Evolutionary conservation across 2,113 vertebrate species (phyloP), one percentile per base, ranked within the genome.

Genomic region (Leuciscus idus): DNA sequence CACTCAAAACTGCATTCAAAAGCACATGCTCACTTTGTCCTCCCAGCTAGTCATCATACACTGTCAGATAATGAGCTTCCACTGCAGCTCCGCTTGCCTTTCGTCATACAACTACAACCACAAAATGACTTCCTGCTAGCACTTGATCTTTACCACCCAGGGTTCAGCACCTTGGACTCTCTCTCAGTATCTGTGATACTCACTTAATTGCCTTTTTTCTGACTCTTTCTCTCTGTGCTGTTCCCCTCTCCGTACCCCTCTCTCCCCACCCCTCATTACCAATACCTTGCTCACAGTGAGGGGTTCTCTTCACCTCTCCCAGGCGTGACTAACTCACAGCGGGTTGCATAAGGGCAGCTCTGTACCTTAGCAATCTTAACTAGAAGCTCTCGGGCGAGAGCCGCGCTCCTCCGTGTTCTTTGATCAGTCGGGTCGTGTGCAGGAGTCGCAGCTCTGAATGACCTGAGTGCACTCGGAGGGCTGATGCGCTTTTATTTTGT

Each of bases 121-220:
- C 79, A 61, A 85, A 89, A 87, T 89, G 86, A 89, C 79, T 87
- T 87, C 86, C 85, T 83, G 74, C 86, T 79, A 70, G 36, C 88
- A 85, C 87, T 85, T 89, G 88, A 89, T 89, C 83, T 87, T 80
- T 84, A 78, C 78, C 85, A 84, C 83, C 85, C 83, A 86, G 83
- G 77, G 68, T 84, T 85, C 80, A 48, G 46, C 33, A 55, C 87
- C 78, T 82, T 86, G 85, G 81, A 86, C 75, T 86, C 68, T 43
- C 83, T 85, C 66, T 72, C 80, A 46, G 33, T 77, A 50, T 87
- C 83, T 87, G 88, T 85, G 79, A 76, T 66, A 86, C 62, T 87
- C 66, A 57, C 79, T 89, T 86, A 85, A 89, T 87, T 89, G 87
- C 86, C 83, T 43, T 79, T 77, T 66, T 50, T 59, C 73, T 43